A percentile compares a stretch with the other conserved stretches of the same genome.
Conservation (phyloP, 2,888 invertebrate species). For the Temnothorax ravouxi region DNA sequence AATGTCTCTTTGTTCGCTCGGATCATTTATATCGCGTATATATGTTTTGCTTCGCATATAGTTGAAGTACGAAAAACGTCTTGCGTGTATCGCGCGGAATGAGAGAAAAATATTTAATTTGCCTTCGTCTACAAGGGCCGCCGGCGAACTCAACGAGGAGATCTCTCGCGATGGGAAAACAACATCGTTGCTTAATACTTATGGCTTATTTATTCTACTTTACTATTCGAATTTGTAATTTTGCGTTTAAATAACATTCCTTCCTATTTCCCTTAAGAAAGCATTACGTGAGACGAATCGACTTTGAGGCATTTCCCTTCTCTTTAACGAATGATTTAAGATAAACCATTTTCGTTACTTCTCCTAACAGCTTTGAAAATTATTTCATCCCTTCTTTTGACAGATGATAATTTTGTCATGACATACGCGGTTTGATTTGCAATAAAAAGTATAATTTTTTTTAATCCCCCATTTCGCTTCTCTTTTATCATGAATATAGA, state of each 20-base stretch:
- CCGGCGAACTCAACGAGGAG: conserved; percentile 53
- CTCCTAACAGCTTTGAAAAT: not conserved
- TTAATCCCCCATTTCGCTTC: not conserved
- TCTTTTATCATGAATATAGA: not conserved
- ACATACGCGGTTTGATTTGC: not conserved
- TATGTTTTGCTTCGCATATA: not conserved
- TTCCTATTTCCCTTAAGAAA: conserved; percentile 63
- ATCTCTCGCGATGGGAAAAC: conserved; percentile 52
- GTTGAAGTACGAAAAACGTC: conserved; percentile 54
- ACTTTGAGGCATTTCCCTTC: conserved; percentile 34
- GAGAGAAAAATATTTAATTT: conserved; percentile 68
- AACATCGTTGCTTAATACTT: conserved; percentile 60
- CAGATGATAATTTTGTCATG: conserved; percentile 13
- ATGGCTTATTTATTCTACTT: conserved; percentile 65
- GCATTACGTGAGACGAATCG: conserved; percentile 64
- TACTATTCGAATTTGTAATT: conserved; percentile 73
- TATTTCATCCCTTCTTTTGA: not conserved
- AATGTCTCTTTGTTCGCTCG: not conserved
- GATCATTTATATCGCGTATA: not conserved
- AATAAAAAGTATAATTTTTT: not conserved
- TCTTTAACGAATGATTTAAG: conserved; percentile 8
- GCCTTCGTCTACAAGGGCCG: conserved; percentile 50
- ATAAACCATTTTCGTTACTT: not conserved
- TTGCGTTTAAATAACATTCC: conserved; percentile 67
- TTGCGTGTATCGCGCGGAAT: conserved; percentile 40